Percentiles rank a stretch among this genome's conserved stretches.
phyloP scores from a whole-genome alignment of 2,888 invertebrate genomes.

The Capitulum mitella region DNA sequence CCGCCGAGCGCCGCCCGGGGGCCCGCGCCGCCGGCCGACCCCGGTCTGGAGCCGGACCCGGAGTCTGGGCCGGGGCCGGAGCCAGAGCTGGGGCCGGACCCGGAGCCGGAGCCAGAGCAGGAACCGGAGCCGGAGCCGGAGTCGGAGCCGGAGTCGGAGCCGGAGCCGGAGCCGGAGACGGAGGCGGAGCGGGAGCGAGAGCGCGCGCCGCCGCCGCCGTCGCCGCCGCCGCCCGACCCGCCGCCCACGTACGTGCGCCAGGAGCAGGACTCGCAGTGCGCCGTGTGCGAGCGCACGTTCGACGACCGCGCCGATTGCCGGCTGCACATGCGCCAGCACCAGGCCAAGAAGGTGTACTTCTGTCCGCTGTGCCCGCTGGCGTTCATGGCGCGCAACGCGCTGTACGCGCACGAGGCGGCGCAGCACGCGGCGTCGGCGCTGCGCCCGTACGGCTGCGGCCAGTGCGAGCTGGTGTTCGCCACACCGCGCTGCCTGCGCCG shows the following conservation, averaged over 20 bases:
- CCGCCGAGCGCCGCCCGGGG: too few relatives aligned
- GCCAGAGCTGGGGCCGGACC: too few relatives aligned
- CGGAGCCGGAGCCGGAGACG: not conserved
- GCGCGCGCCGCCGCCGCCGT: not conserved
- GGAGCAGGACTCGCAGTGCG: not conserved
- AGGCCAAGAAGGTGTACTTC: slow-evolving; percentile 4
- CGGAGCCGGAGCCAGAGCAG: too few relatives aligned
- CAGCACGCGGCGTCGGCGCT: not conserved
- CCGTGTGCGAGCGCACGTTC: not conserved
- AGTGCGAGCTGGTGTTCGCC: not conserved
- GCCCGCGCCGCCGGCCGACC: too few relatives aligned
- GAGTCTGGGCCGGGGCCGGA: too few relatives aligned
- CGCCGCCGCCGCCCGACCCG: not conserved
- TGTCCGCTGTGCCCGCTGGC: not conserved
- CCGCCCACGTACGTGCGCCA: not conserved
- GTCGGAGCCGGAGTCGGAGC: not conserved
- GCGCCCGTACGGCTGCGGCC: slow-evolving; percentile 6
- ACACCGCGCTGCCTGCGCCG: not conserved
- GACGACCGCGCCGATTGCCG: not conserved
- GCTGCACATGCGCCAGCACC: not conserved
- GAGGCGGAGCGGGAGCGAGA: not conserved
- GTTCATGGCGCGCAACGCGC: not conserved
- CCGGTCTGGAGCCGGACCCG: too few relatives aligned
- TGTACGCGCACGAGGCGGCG: not conserved
- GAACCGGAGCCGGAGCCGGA: too few relatives aligned